Percentiles rank a stretch among this genome's conserved stretches.
Conservation (phyloP, 30 jellyfish, hydroid and myxozoan genomes). For the Rhopilema esculentum region DNA sequence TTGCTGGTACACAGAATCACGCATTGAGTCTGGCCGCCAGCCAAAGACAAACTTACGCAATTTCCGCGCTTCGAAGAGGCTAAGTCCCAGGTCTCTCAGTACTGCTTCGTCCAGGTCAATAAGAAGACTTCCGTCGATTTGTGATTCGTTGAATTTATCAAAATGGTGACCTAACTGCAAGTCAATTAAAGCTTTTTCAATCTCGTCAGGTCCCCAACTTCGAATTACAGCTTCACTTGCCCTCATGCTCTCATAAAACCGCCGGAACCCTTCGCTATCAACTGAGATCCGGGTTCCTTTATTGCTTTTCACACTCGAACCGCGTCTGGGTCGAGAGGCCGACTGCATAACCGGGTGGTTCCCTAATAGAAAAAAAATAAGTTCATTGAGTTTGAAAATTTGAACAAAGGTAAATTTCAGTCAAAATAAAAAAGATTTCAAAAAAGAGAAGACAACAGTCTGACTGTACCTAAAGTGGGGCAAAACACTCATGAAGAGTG, state of each 20-base stretch:
- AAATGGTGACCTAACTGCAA: slow-evolving; percentile 61
- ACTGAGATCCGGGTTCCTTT: slow-evolving; percentile 24
- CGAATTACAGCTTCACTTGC: slow-evolving; percentile 82
- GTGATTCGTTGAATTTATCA: slow-evolving; percentile 79
- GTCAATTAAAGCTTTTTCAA: slow-evolving; percentile 58
- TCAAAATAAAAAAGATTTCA: no score
- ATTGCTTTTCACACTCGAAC: slow-evolving; percentile 53
- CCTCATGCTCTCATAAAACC: slow-evolving; percentile 78
- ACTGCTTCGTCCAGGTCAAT: slow-evolving; percentile 95
- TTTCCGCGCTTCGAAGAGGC: slow-evolving; percentile 88
- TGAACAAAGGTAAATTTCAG: no score
- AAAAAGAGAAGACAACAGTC: no score
- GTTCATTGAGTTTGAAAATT: no score
- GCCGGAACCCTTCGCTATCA: slow-evolving; percentile 68
- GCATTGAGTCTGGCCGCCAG: slow-evolving; percentile 89
- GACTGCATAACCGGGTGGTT: slow-evolving; percentile 63
- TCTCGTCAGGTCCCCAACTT: slow-evolving; percentile 88
- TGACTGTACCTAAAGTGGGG: no score
- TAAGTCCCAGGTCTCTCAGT: slow-evolving; percentile 84
- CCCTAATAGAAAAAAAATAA: not conserved
- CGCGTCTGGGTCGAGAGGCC: slow-evolving; percentile 39
- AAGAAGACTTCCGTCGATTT: slow-evolving; percentile 86
- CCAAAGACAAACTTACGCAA: slow-evolving; percentile 92
- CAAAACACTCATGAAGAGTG: no score
- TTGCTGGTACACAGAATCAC: slow-evolving; percentile 51